Conservation (phyloP, 2,797 vertebrate genomes). For the Nannoperca australis region DNA sequence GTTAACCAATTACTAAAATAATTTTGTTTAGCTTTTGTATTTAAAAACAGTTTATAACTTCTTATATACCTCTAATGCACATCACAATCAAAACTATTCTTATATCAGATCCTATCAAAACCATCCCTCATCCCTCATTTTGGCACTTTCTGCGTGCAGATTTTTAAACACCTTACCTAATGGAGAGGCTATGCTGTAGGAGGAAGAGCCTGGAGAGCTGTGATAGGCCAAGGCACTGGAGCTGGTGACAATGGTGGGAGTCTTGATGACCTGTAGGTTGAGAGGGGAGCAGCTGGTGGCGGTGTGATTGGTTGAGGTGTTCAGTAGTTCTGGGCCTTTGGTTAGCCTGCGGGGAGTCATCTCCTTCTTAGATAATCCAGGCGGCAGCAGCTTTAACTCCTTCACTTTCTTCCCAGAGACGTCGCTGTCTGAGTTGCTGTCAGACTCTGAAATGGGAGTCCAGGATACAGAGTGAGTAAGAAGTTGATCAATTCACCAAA, state of each 20-base stretch:
- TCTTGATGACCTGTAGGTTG: conserved; percentile 94
- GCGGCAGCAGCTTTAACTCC: conserved; percentile 89
- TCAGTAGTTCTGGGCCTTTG: conserved; percentile 91
- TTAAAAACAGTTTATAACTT: neutral
- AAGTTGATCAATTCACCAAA: conserved; percentile 8
- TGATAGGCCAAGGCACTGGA: conserved; percentile 93
- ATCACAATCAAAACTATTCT: neutral
- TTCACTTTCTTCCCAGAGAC: conserved; percentile 93
- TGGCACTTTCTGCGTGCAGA: neutral
- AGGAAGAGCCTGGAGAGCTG: conserved; percentile 90
- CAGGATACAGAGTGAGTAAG: neutral
- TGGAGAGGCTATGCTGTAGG: conserved; percentile 89
- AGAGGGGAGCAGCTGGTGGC: conserved; percentile 89
- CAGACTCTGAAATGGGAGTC: conserved; percentile 89
- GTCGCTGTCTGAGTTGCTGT: conserved; percentile 98
- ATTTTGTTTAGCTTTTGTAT: neutral
- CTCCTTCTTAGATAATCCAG: conserved; percentile 91
- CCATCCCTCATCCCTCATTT: neutral
- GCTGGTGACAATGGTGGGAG: conserved; percentile 90
- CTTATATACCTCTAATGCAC: neutral
- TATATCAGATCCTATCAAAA: neutral
- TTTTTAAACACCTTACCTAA: conserved; percentile 85
- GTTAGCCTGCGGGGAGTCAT: conserved; percentile 88
- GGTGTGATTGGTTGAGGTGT: conserved; percentile 88
- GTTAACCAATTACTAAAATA: neutral